Base-by-base conservation (phyloP, 2,113 vertebrate genomes). In the Tachysurus fulvidraco region DNA sequence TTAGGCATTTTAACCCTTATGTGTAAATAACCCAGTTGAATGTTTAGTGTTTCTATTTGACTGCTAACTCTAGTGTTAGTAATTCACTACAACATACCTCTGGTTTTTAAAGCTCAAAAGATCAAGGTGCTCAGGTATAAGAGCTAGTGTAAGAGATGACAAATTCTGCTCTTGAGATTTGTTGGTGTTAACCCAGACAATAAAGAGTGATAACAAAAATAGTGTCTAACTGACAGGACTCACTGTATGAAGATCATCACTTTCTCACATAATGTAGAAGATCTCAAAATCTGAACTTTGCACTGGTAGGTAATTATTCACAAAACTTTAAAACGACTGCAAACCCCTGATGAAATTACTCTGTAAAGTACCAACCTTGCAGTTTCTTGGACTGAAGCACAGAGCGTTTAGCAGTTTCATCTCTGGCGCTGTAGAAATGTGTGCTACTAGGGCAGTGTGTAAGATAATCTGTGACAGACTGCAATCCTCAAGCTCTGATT, bases 331-430 rank as follows among this genome's bases (percentile, higher is more conserved):
- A n/a, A 44, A 41, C 4, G 44, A 21, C 10, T 41, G n/a, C n/a
- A n/a, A n/a, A n/a, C n/a, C n/a, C n/a, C n/a, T n/a, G 8, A 76
- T 76, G 44, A 46, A n/a, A 50, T 44, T 21, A 73, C 69, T 73
- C 19, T 14, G 41, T 41, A 21, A 10, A 71, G 7, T 36, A 57
- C 77, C 17, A 14, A 90, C 87, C 86, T 86, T 83, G 52, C 81
- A 69, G 11, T 41, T 59, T 78, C 52, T 23, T 74, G 90, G 90
- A 30, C 44, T 69, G 78, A 91, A 91, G 87, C 90, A 91, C 81
- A 91, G 85, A 57, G 77, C 13, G 25, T 60, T 83, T 23, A 91
- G 83, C 3, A 91, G 88, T 14, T 80, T 28, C 55, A 85, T 88
- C 69, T 88, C 78, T 44, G 87, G 81, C 12, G 71, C 28, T 57